These are phyloP conservation scores for Ophion obscuratus DNA, from an alignment of 2,888 invertebrate species.

Conservation along the genomic window DNA sequence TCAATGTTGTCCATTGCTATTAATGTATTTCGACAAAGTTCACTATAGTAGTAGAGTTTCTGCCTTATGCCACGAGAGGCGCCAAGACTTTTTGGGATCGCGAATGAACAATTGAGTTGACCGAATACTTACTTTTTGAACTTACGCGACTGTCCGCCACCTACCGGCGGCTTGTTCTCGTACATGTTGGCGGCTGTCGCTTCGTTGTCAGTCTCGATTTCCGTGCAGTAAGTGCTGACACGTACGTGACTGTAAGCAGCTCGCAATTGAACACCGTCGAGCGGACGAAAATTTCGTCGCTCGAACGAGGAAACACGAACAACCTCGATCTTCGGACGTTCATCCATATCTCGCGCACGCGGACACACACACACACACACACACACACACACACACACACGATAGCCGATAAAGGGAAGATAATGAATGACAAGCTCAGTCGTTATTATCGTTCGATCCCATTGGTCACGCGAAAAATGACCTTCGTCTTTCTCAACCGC, in stretches of 20 bases:
- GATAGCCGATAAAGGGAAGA: not conserved
- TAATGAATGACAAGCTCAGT: not conserved
- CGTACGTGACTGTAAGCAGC: conserved; percentile 80
- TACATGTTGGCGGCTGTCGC: conserved; percentile 58
- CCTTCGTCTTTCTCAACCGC: not conserved
- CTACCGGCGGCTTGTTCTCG: conserved; percentile 78
- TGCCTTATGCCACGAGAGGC: not conserved
- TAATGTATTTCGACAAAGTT: no score
- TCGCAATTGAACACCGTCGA: conserved; percentile 80
- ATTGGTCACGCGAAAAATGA: not conserved
- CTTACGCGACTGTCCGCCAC: conserved; percentile 75
- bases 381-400: not conserved
- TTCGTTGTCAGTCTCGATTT: conserved; percentile 74
- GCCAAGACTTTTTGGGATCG: not conserved
- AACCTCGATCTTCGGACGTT: conserved; percentile 80
- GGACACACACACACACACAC: not conserved
- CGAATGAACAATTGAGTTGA: not conserved
- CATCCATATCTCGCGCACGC: conserved; percentile 64
- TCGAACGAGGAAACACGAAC: conserved; percentile 80
- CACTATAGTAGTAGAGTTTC: not conserved
- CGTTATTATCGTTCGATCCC: conserved; percentile 1
- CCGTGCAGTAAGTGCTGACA: conserved; percentile 80
- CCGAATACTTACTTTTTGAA: conserved; percentile 78
- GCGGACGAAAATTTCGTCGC: conserved; percentile 78
- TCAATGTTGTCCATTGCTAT: no score